phyloP scores from a whole-genome alignment of 2,888 invertebrate species.

The Incurvaria masculella region DNA sequence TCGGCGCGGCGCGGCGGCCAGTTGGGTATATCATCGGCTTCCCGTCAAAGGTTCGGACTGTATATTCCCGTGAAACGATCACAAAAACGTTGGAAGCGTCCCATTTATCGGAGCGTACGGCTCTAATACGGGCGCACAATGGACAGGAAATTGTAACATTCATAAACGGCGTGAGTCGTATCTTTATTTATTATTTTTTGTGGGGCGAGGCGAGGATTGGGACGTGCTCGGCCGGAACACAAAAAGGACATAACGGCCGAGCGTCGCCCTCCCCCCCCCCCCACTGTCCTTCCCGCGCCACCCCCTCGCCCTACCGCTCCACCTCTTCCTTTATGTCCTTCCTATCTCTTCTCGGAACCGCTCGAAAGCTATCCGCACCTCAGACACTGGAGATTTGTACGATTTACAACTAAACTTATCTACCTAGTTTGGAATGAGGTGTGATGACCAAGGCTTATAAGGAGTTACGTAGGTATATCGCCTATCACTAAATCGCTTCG shows the following conservation, averaged over 20 bases:
- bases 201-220: neutral
- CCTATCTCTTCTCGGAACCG: too few species aligned
- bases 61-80: neutral
- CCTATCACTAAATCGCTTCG: too few species aligned
- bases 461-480: too few species aligned
- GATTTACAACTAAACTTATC: too few species aligned
- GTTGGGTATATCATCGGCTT: too few species aligned
- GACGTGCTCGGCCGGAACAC: neutral
- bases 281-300: neutral
- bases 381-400: too few species aligned
- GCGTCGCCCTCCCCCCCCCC: neutral
- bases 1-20: too few species aligned
- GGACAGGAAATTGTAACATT: neutral
- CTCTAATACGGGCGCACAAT: neutral
- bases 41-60: too few species aligned
- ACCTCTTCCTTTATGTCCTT: too few species aligned
- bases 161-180: neutral
- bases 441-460: too few species aligned
- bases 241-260: neutral
- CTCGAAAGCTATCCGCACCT: too few species aligned
- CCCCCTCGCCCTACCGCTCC: neutral
- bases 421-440: too few species aligned
- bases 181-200: neutral
- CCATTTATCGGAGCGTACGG: neutral
- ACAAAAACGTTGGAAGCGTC: neutral